A percentile compares a stretch with the other conserved stretches of the same genome.
Conservation (phyloP, 2,888 invertebrate genomes). For the Epistrophe eligans region DNA sequence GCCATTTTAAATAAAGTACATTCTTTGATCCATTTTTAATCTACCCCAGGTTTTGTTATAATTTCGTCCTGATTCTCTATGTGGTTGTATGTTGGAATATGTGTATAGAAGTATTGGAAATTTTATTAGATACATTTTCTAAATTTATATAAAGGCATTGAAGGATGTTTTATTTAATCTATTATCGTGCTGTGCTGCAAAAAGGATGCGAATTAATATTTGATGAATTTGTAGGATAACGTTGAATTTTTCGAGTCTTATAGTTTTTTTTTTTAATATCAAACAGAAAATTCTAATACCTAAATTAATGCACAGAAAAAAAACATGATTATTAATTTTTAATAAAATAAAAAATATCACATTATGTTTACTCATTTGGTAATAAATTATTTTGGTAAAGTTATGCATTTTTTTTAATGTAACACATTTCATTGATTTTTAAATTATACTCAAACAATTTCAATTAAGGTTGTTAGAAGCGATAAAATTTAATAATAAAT, state of each 20-base stretch:
- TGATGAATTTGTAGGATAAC: constrained; percentile 5
- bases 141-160: constrained; percentile 29
- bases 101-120: constrained; percentile 1
- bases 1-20: constrained; percentile 34
- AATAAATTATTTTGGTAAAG: neutral
- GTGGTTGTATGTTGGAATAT: neutral
- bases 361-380: neutral
- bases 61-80: neutral
- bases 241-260: neutral
- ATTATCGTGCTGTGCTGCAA: neutral
- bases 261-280: neutral
- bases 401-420: neutral
- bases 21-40: constrained; percentile 57
- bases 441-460: neutral
- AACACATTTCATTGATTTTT: neutral
- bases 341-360: neutral
- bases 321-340: neutral
- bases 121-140: constrained; percentile 36
- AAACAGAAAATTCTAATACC: neutral
- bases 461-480: neutral
- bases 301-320: neutral
- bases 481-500: neutral
- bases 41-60: constrained; percentile 1
- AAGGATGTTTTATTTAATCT: constrained; percentile 21
- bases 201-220: constrained; percentile 31